These are phyloP conservation scores for Tenthredo notha DNA, from an alignment of 2,888 invertebrate genomes.

Conservation along the genomic window DNA sequence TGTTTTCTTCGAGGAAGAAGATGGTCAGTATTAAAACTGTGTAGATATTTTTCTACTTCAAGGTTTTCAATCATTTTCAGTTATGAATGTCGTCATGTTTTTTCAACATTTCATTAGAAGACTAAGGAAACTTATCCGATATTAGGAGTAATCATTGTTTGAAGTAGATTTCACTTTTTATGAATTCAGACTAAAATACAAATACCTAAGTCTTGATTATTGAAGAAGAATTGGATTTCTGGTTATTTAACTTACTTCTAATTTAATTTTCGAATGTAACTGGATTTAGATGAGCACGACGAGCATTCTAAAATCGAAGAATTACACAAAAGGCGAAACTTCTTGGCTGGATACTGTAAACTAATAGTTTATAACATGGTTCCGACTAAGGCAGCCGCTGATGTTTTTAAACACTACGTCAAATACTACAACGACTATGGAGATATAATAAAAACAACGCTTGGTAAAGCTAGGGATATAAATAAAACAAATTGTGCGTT, in stretches of 20 bases:
- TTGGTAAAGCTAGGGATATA: conserved; percentile 98
- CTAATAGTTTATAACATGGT: conserved; percentile 98
- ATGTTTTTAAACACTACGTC: conserved; percentile 98
- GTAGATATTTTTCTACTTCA: neutral
- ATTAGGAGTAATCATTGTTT: neutral
- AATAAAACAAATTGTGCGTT: conserved; percentile 97
- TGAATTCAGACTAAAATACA: neutral
- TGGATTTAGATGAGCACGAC: conserved; percentile 89
- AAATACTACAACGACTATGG: conserved; percentile 99
- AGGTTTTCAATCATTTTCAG: neutral
- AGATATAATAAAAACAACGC: conserved; percentile 97
- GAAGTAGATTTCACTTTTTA: neutral
- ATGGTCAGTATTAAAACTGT: conserved; percentile 81
- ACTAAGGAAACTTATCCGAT: neutral
- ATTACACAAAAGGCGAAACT: conserved; percentile 96
- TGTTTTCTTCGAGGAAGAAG: conserved; percentile 96
- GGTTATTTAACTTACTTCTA: neutral
- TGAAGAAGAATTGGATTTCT: neutral
- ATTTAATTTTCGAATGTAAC: conserved; percentile 25
- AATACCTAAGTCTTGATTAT: conserved; percentile 3
- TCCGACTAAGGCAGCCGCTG: conserved; percentile 94
- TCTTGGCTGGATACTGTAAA: conserved; percentile 98
- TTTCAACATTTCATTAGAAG: neutral
- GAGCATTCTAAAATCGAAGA: conserved; percentile 98
- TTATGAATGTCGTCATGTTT: neutral